A percentile compares a stretch with the other conserved stretches of the same genome.
phyloP scores from a whole-genome alignment of 2,113 vertebrate genomes.

The Neotoma lepida region DNA sequence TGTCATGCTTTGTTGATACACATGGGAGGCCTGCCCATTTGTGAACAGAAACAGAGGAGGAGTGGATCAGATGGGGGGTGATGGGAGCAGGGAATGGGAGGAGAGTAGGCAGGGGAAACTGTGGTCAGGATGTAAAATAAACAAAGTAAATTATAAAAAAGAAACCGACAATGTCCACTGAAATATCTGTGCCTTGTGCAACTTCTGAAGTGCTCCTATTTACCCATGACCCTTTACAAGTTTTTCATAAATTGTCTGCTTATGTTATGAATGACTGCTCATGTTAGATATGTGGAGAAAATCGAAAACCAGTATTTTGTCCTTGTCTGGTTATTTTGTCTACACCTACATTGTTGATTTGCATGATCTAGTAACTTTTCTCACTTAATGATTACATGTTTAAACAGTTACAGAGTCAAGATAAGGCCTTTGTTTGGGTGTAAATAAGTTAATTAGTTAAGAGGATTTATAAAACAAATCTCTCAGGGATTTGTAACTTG shows the following conservation, averaged over 20 bases:
- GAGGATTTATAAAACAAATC: constrained; percentile 53
- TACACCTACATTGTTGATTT: too few relatives aligned
- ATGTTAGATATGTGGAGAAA: not conserved
- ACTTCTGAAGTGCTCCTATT: not conserved
- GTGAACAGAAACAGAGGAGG: too few relatives aligned
- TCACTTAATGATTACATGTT: not conserved
- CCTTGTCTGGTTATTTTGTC: too few relatives aligned
- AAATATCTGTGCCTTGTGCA: not conserved
- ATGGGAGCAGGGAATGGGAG: too few relatives aligned
- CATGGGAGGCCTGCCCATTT: too few relatives aligned
- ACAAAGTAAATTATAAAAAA: not conserved
- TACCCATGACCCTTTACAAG: not conserved
- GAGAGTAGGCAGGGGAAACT: too few relatives aligned
- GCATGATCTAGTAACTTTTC: not conserved
- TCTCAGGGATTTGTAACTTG: not conserved
- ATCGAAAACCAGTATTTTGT: not conserved
- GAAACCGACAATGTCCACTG: not conserved
- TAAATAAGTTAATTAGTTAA: constrained; percentile 48
- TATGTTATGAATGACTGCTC: not conserved
- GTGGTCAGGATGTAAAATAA: too few relatives aligned
- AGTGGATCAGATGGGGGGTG: too few relatives aligned
- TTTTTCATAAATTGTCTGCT: not conserved
- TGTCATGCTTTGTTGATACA: too few relatives aligned
- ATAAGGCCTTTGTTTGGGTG: not conserved
- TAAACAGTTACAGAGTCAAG: not conserved